phyloP scores from a whole-genome alignment of 2,113 vertebrate genomes.

The Bothrops jararaca region DNA sequence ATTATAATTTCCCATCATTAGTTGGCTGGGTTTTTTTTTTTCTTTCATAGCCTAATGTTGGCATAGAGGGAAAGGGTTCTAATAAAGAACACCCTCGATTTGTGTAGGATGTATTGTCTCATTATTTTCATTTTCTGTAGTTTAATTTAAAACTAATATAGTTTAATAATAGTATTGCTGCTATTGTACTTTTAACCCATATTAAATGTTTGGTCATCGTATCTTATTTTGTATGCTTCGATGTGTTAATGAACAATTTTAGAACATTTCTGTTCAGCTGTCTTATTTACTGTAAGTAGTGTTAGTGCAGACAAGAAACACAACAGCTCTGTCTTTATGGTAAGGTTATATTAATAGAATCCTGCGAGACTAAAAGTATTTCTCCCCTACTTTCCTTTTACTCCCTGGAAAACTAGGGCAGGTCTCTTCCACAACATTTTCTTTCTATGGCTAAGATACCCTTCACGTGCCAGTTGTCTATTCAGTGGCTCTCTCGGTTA shows the following conservation, averaged over 20 bases:
- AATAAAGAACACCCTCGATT: not conserved
- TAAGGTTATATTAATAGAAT: not conserved
- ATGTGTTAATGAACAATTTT: slow-evolving; percentile 48
- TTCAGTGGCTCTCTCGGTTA: not conserved
- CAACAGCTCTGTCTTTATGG: not conserved
- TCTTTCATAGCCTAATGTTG: not conserved
- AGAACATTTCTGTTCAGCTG: slow-evolving; percentile 13
- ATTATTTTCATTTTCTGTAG: slow-evolving; percentile 13
- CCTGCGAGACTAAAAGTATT: not conserved
- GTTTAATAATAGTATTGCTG: slow-evolving; percentile 49
- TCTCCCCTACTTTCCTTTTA: not conserved
- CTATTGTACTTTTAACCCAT: slow-evolving; percentile 39
- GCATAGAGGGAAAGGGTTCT: not conserved
- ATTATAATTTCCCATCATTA: not conserved
- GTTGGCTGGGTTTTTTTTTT: not conserved
- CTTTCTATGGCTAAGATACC: not conserved
- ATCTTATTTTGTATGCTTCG: slow-evolving; percentile 43
- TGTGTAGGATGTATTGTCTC: not conserved
- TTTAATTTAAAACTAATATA: slow-evolving; percentile 37
- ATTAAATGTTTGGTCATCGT: slow-evolving; percentile 44
- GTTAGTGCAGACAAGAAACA: not conserved
- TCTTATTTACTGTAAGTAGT: not conserved
- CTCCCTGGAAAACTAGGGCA: not conserved
- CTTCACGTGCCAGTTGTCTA: not conserved
- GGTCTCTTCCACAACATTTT: not conserved